These are phyloP conservation scores for Oconnorella tubifera DNA, from an alignment of 2,888 invertebrate species.

Conservation along the genomic window DNA sequence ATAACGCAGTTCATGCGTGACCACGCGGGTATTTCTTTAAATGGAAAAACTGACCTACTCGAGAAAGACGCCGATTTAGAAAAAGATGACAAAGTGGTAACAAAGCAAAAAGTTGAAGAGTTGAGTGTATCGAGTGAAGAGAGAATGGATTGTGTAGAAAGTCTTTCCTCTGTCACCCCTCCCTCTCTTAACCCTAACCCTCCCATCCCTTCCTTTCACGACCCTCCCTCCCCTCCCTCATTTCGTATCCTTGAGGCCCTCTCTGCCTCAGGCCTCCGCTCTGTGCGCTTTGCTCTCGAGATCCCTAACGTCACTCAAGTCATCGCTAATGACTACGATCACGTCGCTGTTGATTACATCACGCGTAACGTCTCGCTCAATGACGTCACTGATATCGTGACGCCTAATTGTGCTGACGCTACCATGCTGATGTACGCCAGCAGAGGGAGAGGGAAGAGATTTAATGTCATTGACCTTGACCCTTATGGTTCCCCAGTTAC, in stretches of 20 bases:
- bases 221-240: too few species aligned
- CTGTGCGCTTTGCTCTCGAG: slow-evolving; percentile 94
- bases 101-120: too few species aligned
- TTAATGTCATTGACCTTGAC: slow-evolving; percentile 89
- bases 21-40: too few species aligned
- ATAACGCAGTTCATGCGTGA: slow-evolving; percentile 44
- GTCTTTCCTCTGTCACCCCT: too few species aligned
- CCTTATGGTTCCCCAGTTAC: slow-evolving; percentile 93
- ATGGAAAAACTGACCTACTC: too few species aligned
- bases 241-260: slow-evolving; percentile 79
- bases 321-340: slow-evolving; percentile 86
- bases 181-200: too few species aligned
- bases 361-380: slow-evolving; percentile 74
- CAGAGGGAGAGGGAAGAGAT: slow-evolving; percentile 64
- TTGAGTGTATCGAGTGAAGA: too few species aligned
- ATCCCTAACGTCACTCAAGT: slow-evolving; percentile 70
- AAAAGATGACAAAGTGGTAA: too few species aligned
- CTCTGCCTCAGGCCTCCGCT: slow-evolving; percentile 90
- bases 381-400: slow-evolving; percentile 70
- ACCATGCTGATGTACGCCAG: slow-evolving; percentile 60
- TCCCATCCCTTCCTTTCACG: too few species aligned
- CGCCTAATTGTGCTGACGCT: slow-evolving; percentile 76
- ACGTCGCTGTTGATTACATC: slow-evolving; percentile 79
- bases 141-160: too few species aligned
- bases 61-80: too few species aligned